Evolutionary conservation across 2,113 vertebrate genomes (phyloP).

Genomic region (Vidua macroura): DNA sequence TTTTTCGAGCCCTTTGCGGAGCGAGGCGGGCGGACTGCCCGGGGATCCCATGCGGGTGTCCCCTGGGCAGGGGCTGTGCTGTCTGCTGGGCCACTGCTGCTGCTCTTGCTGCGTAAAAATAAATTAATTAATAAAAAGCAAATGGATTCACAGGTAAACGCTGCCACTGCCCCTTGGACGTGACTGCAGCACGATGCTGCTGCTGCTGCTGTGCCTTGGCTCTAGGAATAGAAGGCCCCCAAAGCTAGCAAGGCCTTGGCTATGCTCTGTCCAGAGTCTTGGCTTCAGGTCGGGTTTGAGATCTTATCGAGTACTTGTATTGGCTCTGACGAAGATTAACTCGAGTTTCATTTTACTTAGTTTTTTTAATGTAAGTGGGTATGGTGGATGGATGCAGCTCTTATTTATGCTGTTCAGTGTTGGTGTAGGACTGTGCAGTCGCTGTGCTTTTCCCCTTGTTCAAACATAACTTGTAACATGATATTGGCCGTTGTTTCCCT

Average conservation of each 20-base stretch:
- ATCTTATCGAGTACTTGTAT: background rate
- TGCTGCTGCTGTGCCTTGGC: conserved; percentile 12
- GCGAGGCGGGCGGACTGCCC: background rate
- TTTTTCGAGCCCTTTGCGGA: background rate
- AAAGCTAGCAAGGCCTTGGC: background rate
- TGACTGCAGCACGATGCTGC: conserved; percentile 26
- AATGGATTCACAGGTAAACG: background rate
- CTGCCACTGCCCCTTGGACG: background rate
- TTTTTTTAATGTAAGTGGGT: background rate
- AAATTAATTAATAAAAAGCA: background rate
- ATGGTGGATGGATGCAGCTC: background rate
- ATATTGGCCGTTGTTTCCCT: background rate
- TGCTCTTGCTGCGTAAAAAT: background rate
- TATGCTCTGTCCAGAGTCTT: background rate
- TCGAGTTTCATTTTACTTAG: background rate
- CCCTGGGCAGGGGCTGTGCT: background rate
- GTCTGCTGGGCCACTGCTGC: background rate
- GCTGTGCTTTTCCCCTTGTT: background rate
- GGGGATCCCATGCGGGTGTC: background rate
- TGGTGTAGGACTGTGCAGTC: background rate
- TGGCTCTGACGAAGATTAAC: background rate
- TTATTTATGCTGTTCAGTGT: background rate
- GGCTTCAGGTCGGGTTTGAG: background rate
- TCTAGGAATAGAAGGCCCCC: background rate
- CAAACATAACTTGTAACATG: background rate